Evolutionary conservation across 2,888 invertebrate genomes (phyloP).

Genomic region (Mythimna impura): DNA sequence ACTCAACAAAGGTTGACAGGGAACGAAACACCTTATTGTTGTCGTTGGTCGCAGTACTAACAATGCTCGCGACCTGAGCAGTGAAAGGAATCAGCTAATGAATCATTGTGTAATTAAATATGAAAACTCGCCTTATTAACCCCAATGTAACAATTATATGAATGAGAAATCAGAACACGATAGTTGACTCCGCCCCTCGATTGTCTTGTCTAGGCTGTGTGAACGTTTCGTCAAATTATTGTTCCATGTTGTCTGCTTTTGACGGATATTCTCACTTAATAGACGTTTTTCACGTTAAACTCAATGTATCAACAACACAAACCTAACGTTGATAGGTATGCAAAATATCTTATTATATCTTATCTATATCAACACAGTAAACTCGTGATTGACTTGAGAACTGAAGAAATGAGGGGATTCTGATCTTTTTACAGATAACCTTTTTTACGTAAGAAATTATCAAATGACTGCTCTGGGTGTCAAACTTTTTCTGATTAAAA

Average conservation of each 20-base stretch:
- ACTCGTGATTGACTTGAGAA: background rate
- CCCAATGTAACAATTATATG: conserved; percentile 78
- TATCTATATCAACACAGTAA: too few species aligned
- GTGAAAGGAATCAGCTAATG: conserved; percentile 81
- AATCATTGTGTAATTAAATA: conserved; percentile 80
- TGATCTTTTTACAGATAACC: too few species aligned
- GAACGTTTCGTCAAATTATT: conserved; percentile 70
- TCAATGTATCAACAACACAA: background rate
- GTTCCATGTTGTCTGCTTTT: conserved; percentile 57
- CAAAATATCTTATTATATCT: background rate
- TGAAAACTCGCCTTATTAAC: conserved; percentile 80
- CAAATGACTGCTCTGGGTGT: too few species aligned
- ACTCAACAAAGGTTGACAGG: conserved; percentile 55
- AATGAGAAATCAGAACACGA: conserved; percentile 76
- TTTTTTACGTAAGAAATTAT: too few species aligned
- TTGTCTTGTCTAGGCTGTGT: conserved; percentile 70
- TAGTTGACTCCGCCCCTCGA: conserved; percentile 64
- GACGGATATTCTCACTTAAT: conserved; percentile 18
- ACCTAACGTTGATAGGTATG: background rate
- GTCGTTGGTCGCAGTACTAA: conserved; percentile 64
- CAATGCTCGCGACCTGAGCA: conserved; percentile 70
- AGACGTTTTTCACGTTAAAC: conserved; percentile 3
- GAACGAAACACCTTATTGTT: conserved; percentile 75
- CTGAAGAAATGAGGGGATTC: background rate
- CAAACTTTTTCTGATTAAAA: too few species aligned